Evolutionary conservation across 2,113 vertebrate genomes (phyloP), one percentile per base, ranked within the genome.

Genomic region (Barbus barbus): DNA sequence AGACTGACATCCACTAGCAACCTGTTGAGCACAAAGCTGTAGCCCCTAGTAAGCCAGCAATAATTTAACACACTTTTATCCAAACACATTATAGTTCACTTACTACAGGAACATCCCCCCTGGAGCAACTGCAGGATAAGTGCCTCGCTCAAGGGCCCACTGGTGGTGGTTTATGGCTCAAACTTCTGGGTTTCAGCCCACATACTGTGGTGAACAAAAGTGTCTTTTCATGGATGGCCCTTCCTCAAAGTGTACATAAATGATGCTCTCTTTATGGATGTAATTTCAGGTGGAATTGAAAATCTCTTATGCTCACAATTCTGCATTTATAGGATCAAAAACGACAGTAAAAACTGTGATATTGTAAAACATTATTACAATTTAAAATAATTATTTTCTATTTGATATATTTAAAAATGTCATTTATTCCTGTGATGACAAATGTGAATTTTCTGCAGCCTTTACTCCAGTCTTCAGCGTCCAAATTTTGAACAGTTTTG

Each of bases 11-110:
- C 44, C 14, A 18, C 41, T 74, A 24, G 24, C 22, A 24, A 72
- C 69, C 22, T 72, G 69, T 72, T 72, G 69, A 72, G 69, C 36
- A 13, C 69, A 44, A 12, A 72, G 36, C 5, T 7, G 22, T 72
- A 44, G 69, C 36, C 31, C 31, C 65, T 72, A 41, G 69, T 72
- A 38, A 5, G 14, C 72, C 44, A 74, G n/a, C 3, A 28, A 75
- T 75, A 51, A 51, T 51, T 75, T 48, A 75, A 28, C n/a, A 74
- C 44, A 75, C 44, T 28, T 75, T 75, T 28, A 72, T 41, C 69
- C 22, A 44, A 72, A 72, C 20, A 41, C 36, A 44, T 51, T 51
- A 26, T 24, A 75, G n/a, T 48, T 48, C 14, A 75, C 44, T 75
- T 48, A 28, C 46, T 74, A 75, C 38, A 75, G 44, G 44, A 75